Conservation (phyloP, 1,140 invertebrate species). For the Drosophila bocki region DNA sequence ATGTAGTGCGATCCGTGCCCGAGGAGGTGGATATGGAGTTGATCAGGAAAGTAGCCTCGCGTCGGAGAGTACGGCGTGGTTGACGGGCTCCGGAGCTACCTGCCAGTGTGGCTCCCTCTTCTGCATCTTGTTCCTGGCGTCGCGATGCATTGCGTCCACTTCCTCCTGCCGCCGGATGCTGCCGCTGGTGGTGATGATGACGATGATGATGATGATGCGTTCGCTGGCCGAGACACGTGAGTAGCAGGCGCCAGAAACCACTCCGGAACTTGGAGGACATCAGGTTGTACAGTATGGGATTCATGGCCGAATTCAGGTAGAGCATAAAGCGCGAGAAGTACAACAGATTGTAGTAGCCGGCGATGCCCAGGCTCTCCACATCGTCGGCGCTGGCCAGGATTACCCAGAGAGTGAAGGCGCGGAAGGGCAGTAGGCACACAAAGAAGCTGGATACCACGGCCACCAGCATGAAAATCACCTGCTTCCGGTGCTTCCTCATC, state of each 20-base stretch:
- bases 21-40: conserved; percentile 81
- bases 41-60: conserved; percentile 76
- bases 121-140: conserved; percentile 43
- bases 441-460: conserved; percentile 96
- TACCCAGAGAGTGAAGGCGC: conserved; percentile 93
- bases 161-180: conserved; percentile 27
- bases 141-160: conserved; percentile 44
- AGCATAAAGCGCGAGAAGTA: conserved; percentile 95
- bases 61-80: conserved; percentile 58
- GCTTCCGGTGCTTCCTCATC: conserved; percentile 88
- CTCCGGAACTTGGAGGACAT: conserved; percentile 96
- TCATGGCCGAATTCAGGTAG: conserved; percentile 95
- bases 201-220: conserved; percentile 51
- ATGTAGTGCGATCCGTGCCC: conserved; percentile 73
- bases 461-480: conserved; percentile 94
- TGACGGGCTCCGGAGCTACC: conserved; percentile 22
- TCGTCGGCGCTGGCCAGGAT: conserved; percentile 90
- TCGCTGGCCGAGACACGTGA: conserved; percentile 60
- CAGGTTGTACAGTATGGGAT: conserved; percentile 95
- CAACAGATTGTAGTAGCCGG: conserved; percentile 93
- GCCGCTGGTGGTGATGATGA: conserved; percentile 45
- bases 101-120: conserved; percentile 27
- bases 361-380: conserved; percentile 89
- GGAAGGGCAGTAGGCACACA: conserved; percentile 94
- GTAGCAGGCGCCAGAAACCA: conserved; percentile 88